Evolutionary conservation across 2,797 vertebrate species (phyloP).

Genomic region (Microctenopoma steveboyesi): DNA sequence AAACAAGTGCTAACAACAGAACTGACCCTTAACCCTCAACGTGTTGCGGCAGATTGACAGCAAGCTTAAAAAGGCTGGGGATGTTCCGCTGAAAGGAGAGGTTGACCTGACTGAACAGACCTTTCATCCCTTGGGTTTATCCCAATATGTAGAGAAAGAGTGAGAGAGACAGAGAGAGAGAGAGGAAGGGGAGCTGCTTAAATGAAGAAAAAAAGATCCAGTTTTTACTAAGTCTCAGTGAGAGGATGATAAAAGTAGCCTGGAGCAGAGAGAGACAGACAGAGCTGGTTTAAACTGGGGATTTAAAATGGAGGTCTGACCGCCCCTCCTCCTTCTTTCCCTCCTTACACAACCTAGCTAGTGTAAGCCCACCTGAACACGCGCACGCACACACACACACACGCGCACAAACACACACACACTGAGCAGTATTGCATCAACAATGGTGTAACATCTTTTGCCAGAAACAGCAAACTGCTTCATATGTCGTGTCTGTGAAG

Average conservation of each 20-base stretch:
- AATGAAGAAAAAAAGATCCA: slow-evolving; percentile 19
- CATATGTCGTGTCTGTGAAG: slow-evolving; percentile 21
- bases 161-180: neutral
- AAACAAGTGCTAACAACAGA: slow-evolving; percentile 23
- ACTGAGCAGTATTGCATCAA: slow-evolving; percentile 40
- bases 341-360: slow-evolving; percentile 57
- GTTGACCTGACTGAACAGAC: slow-evolving; percentile 19
- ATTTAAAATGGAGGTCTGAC: slow-evolving; percentile 79
- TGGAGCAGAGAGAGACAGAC: slow-evolving; percentile 65
- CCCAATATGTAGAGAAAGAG: slow-evolving; percentile 15
- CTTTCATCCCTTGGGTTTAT: slow-evolving; percentile 41
- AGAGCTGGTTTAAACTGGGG: slow-evolving; percentile 71
- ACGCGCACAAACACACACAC: slow-evolving; percentile 9
- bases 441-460: slow-evolving; percentile 39
- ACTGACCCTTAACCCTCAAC: slow-evolving; percentile 30
- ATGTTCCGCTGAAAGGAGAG: slow-evolving; percentile 11
- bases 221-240: slow-evolving; percentile 65
- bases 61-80: slow-evolving; percentile 7
- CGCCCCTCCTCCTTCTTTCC: slow-evolving; percentile 43
- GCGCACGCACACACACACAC: neutral
- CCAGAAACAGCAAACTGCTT: slow-evolving; percentile 30
- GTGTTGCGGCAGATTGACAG: slow-evolving; percentile 12
- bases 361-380: slow-evolving; percentile 62
- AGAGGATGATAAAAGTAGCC: slow-evolving; percentile 74
- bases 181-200: slow-evolving; percentile 21